Conservation (phyloP, 2,888 invertebrate species). For the Diaphora mendica region DNA sequence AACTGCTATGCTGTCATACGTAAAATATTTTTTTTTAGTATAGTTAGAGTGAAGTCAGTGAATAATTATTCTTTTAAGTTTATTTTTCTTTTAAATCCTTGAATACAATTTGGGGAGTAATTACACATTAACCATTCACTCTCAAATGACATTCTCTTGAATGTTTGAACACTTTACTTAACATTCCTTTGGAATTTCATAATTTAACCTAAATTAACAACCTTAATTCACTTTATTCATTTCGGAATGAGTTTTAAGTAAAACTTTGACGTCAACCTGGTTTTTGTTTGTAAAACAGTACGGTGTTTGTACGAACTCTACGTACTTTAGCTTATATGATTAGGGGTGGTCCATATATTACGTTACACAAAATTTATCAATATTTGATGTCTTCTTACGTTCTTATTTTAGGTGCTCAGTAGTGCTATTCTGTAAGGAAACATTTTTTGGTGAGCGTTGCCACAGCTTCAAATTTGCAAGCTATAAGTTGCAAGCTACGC, state of each 20-base stretch:
- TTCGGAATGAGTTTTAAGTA: not conserved
- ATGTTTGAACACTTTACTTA: not conserved
- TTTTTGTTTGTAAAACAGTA: not conserved
- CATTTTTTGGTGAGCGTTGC: too few species aligned
- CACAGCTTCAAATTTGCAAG: too few species aligned
- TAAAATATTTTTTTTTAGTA: too few species aligned
- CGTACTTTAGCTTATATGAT: too few species aligned
- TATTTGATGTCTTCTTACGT: not conserved
- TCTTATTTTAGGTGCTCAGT: too few species aligned
- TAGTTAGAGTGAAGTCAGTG: not conserved
- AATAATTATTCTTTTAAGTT: not conserved
- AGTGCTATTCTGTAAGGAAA: too few species aligned
- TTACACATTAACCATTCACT: not conserved
- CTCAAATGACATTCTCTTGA: not conserved
- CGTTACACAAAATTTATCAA: not conserved
- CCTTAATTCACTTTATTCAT: not conserved
- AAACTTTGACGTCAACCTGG: not conserved
- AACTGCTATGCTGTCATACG: not conserved
- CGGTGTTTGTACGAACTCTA: not conserved
- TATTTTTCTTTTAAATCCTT: not conserved
- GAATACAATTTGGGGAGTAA: not conserved
- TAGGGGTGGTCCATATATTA: not conserved
- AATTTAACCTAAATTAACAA: not conserved
- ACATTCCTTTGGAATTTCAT: not conserved
- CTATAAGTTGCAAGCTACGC: too few species aligned